These are phyloP conservation scores for Grammomys surdaster DNA, from an alignment of 2,113 vertebrate species.

Conservation along the genomic window DNA sequence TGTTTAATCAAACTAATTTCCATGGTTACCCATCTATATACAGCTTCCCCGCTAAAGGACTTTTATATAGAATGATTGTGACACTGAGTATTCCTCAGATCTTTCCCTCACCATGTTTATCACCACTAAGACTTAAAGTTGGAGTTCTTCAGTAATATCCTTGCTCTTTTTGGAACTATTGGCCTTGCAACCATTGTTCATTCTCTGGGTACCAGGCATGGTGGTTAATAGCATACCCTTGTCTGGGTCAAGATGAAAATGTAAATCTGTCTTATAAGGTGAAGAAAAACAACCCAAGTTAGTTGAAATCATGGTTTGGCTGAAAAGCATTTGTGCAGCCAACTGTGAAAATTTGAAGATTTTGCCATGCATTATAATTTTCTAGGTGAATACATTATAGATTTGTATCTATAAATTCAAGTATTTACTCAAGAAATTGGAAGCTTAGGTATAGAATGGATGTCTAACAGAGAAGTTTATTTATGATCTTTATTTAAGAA, in stretches of 20 bases:
- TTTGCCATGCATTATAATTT: slow-evolving; percentile 28
- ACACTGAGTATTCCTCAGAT: neutral
- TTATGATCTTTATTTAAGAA: neutral
- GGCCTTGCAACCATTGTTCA: neutral
- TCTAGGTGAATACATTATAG: neutral
- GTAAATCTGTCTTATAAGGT: neutral
- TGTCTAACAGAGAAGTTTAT: neutral
- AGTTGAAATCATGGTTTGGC: neutral
- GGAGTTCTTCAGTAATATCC: neutral
- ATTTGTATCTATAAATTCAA: slow-evolving; percentile 15
- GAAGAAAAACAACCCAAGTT: neutral
- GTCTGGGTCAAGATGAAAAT: neutral
- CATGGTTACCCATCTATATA: too few species aligned
- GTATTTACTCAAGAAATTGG: neutral
- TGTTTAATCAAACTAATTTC: neutral
- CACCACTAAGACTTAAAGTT: neutral
- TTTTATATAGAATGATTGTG: neutral
- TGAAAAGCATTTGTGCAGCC: neutral
- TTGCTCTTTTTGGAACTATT: neutral
- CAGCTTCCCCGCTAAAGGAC: neutral
- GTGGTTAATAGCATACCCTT: neutral
- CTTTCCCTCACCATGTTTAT: neutral
- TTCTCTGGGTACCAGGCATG: neutral
- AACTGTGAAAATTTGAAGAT: neutral
- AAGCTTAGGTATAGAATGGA: neutral